phyloP scores from a whole-genome alignment of 1,140 invertebrate genomes.

The Aphaenogaster rudis region DNA sequence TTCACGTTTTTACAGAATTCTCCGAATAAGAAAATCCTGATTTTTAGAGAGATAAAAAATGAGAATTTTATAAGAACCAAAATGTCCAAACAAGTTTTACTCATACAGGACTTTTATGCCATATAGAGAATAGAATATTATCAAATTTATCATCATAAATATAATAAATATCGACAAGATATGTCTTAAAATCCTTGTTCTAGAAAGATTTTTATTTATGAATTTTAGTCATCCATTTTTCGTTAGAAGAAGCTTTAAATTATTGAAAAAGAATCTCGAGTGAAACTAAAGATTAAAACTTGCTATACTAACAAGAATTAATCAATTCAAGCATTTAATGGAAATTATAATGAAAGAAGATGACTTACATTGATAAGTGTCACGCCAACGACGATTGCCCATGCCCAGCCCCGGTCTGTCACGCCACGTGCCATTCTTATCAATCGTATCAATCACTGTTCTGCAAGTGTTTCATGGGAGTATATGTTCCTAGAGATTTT shows the following conservation, averaged over 20 bases:
- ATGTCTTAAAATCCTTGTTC: background rate
- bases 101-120: background rate
- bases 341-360: background rate
- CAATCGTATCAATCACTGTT: background rate
- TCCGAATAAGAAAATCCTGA: background rate
- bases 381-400: constrained; percentile 89
- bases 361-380: constrained; percentile 88
- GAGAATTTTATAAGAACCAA: background rate
- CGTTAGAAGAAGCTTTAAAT: background rate
- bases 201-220: background rate
- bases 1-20: background rate
- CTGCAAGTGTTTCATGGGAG: background rate
- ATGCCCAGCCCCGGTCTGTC: constrained; percentile 90
- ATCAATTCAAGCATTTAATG: background rate
- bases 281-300: background rate
- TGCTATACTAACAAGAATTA: background rate
- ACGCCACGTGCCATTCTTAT: constrained; percentile 47
- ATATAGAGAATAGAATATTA: background rate
- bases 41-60: background rate
- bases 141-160: background rate
- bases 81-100: background rate
- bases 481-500: background rate
- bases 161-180: background rate
- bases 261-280: background rate
- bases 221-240: background rate